phyloP scores from a whole-genome alignment of 2,113 vertebrate species.

The Leiothrix lutea region DNA sequence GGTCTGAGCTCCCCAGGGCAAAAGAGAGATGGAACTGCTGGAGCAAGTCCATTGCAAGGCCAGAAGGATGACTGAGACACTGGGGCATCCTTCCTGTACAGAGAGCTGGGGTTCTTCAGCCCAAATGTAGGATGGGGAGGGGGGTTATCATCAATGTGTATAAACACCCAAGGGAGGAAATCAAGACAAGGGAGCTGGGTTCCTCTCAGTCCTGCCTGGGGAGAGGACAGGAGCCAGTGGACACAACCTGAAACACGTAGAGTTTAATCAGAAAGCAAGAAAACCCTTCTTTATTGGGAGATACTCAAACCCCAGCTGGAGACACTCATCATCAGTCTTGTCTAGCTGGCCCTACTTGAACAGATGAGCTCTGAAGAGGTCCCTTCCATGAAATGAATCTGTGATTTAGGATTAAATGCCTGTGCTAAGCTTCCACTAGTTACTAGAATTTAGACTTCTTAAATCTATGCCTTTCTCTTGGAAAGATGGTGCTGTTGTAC shows the following conservation, averaged over 20 bases:
- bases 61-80: neutral
- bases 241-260: neutral
- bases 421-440: neutral
- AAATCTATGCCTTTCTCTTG: neutral
- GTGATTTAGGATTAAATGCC: neutral
- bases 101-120: neutral
- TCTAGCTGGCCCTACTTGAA: neutral
- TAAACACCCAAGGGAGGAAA: neutral
- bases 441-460: neutral
- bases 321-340: neutral
- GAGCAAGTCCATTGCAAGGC: neutral
- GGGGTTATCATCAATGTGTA: rapidly evolving
- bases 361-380: neutral
- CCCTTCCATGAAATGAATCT: neutral
- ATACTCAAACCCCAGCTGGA: neutral
- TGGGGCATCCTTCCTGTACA: neutral
- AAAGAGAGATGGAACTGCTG: neutral
- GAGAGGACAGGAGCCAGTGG: neutral
- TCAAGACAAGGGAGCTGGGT: rapidly evolving
- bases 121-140: neutral
- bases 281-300: neutral
- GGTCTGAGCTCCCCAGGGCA: neutral
- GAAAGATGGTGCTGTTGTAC: neutral
- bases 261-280: neutral
- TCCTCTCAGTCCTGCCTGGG: neutral